Base-by-base conservation (phyloP, 1,140 invertebrate genomes). In the Diorhabda sublineata region DNA sequence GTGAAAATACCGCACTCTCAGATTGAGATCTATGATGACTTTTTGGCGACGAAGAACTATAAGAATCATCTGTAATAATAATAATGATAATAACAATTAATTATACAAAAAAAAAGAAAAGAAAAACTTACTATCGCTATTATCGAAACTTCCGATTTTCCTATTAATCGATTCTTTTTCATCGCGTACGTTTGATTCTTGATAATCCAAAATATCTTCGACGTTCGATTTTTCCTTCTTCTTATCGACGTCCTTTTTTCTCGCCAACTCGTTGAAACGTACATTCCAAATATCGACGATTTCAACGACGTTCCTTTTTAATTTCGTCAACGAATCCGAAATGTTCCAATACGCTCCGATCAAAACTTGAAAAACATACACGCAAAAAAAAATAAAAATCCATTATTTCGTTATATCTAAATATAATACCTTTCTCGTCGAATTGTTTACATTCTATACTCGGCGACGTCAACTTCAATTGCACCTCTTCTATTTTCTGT, bases 401-500 rank as follows among this genome's bases (percentile, higher is more conserved):
- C n/a, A 42, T 26, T 26, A 26, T 26, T 26, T 26, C 26, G 26
- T 26, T 26, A 1, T 26, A 26, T 26, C 26, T 26, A 26, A 26
- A 26, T 26, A 26, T 26, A 26, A 44, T 69, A 66, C 64, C 71
- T 61, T 69, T 43, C 45, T 66, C 57, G 57, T 80, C 57, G 8
- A 81, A 72, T 41, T 82, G 81, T 63, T 82, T 83, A 56, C 81
- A 82, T 71, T 88, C 85, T 5, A 88, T 78, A 3, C 83, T 86
- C 0, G 88, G 87, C 0, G 88, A 89, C 0, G 88, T 90, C 6
- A 91, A 74, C 72, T 88, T 88, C 11, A 90, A 73, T 74, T 93
- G 91, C 60, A 92, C 86, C 69, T 91, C 88, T 73, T 90, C 90
- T 57, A 92, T 88, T 76, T 87, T 89, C 64, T 86, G 85, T 73